These are phyloP conservation scores for Myotis davidii DNA, from an alignment of 2,113 vertebrate species.

Conservation along the genomic window DNA sequence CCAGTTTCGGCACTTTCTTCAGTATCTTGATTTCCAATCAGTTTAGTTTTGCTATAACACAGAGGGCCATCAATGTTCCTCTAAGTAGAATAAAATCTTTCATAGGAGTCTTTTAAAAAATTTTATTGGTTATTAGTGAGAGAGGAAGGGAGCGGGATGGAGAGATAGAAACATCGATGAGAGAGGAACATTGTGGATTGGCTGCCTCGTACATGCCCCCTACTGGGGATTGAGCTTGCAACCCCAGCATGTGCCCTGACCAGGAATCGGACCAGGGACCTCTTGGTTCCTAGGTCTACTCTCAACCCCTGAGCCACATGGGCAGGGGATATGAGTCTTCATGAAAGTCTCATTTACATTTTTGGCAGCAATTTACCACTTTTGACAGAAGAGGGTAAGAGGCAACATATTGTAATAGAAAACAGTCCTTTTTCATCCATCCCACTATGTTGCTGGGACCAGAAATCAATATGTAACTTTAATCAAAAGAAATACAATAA, in stretches of 20 bases:
- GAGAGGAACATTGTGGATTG: no score
- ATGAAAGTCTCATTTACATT: neutral
- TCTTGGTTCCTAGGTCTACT: no score
- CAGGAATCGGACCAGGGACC: no score
- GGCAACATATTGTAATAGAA: neutral
- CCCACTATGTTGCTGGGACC: neutral
- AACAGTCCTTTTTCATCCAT: neutral
- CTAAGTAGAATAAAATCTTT: neutral
- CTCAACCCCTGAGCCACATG: no score
- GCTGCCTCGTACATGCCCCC: no score
- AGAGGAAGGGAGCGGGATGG: no score
- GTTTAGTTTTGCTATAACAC: neutral
- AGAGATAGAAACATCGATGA: no score
- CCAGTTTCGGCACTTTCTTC: no score
- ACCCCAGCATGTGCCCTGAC: no score
- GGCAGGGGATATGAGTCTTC: neutral
- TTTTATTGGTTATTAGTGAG: no score
- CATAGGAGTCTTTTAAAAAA: neutral
- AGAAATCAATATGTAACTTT: neutral
- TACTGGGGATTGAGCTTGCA: no score
- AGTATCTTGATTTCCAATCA: neutral
- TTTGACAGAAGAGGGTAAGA: neutral
- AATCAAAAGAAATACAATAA: neutral
- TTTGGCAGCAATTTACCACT: slow-evolving; percentile 19
- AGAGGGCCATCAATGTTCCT: neutral